Percentiles rank a stretch among this genome's conserved stretches.
phyloP scores from a whole-genome alignment of 2,113 vertebrate species.

The Psophia crepitans region DNA sequence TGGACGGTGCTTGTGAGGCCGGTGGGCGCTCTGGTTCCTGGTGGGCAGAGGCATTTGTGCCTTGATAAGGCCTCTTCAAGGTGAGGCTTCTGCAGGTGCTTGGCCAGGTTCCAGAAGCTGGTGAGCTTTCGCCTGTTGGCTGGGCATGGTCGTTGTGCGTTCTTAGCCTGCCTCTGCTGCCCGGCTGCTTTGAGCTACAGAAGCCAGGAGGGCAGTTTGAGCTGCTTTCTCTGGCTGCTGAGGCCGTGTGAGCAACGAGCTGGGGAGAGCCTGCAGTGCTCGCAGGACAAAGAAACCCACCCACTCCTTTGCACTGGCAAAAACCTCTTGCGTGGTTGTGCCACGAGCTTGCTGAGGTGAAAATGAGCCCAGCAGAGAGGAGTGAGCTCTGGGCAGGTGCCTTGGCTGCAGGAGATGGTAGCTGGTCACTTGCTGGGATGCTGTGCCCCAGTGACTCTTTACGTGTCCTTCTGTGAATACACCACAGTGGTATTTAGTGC shows the following conservation, averaged over 20 bases:
- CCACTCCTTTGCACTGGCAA: neutral
- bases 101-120: neutral
- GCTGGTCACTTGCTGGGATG: rapidly evolving
- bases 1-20: rapidly evolving
- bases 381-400: too few relatives aligned
- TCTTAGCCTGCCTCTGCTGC: neutral
- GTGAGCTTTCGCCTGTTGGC: neutral
- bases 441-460: neutral
- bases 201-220: neutral
- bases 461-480: neutral
- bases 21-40: neutral
- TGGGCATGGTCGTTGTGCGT: neutral
- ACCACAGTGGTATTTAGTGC: neutral
- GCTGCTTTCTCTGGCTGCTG: neutral
- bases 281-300: neutral
- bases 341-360: rapidly evolving
- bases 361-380: neutral
- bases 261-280: neutral
- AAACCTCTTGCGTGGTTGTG: neutral
- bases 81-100: neutral
- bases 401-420: neutral
- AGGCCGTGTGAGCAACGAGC: rapidly evolving
- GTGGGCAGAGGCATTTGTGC: neutral
- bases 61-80: neutral
- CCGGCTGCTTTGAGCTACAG: neutral